Conservation (phyloP, 2,888 invertebrate genomes). For the Erebia epiphron region DNA sequence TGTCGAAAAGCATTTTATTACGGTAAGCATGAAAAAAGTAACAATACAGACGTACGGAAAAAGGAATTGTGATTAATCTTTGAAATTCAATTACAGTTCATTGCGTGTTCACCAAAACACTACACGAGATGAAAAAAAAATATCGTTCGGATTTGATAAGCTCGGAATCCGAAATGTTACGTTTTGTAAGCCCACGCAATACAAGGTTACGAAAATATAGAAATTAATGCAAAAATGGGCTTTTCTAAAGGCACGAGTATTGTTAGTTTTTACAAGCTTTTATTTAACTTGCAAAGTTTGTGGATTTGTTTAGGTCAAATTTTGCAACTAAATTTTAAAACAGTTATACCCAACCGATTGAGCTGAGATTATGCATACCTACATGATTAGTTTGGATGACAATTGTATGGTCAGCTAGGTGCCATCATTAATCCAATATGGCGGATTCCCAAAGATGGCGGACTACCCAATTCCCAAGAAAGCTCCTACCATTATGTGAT, state of each 20-base stretch:
- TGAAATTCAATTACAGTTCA: slow-evolving; percentile 24
- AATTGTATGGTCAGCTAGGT: too few relatives aligned
- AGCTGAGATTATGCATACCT: too few relatives aligned
- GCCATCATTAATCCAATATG: too few relatives aligned
- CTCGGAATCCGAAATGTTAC: slow-evolving; percentile 5
- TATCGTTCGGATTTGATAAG: slow-evolving; percentile 18
- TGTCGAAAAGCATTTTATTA: not conserved
- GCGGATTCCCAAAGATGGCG: too few relatives aligned
- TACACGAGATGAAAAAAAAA: slow-evolving; percentile 14
- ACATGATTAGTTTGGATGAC: too few relatives aligned
- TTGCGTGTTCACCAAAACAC: slow-evolving; percentile 21
- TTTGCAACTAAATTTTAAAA: too few relatives aligned
- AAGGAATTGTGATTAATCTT: slow-evolving; percentile 16
- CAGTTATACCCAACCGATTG: too few relatives aligned
- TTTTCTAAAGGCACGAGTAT: not conserved
- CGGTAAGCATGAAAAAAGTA: not conserved
- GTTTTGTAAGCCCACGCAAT: slow-evolving; percentile 6
- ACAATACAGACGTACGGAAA: not conserved
- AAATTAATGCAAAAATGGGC: not conserved
- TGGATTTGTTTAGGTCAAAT: too few relatives aligned
- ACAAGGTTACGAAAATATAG: slow-evolving; percentile 5
- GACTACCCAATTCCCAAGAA: too few relatives aligned
- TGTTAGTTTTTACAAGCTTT: not conserved
- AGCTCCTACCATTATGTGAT: too few relatives aligned
- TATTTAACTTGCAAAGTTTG: not conserved